Conservation (phyloP, 2,797 vertebrate genomes). For the Natrix natrix region DNA sequence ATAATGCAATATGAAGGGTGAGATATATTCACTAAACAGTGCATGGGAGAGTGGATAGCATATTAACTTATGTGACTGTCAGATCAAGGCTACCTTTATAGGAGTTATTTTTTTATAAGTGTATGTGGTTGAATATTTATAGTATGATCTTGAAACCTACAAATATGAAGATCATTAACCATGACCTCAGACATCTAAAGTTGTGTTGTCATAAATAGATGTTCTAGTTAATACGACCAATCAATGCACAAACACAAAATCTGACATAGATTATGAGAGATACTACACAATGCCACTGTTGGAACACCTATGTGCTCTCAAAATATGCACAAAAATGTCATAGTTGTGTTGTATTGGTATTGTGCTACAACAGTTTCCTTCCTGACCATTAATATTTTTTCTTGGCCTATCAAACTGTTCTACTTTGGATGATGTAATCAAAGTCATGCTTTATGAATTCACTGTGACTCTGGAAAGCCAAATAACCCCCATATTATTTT, state of each 20-base stretch:
- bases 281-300: not conserved
- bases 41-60: not conserved
- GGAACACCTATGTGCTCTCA: not conserved
- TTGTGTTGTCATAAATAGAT: not conserved
- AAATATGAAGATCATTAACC: not conserved
- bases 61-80: not conserved
- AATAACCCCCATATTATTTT: not conserved
- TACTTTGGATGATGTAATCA: not conserved
- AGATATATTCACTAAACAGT: not conserved
- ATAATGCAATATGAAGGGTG: not conserved
- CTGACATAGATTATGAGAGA: not conserved
- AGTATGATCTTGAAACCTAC: not conserved
- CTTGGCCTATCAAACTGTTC: not conserved
- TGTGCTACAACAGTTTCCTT: not conserved
- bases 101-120: not conserved
- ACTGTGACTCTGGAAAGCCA: not conserved
- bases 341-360: not conserved
- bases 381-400: not conserved
- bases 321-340: not conserved
- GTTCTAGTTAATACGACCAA: not conserved
- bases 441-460: not conserved
- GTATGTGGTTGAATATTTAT: not conserved
- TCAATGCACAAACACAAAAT: not conserved
- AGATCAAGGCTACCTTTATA: not conserved
- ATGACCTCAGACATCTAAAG: not conserved